Evolutionary conservation across 1,140 invertebrate species (phyloP).

Genomic region (Belonocnema kinseyi): DNA sequence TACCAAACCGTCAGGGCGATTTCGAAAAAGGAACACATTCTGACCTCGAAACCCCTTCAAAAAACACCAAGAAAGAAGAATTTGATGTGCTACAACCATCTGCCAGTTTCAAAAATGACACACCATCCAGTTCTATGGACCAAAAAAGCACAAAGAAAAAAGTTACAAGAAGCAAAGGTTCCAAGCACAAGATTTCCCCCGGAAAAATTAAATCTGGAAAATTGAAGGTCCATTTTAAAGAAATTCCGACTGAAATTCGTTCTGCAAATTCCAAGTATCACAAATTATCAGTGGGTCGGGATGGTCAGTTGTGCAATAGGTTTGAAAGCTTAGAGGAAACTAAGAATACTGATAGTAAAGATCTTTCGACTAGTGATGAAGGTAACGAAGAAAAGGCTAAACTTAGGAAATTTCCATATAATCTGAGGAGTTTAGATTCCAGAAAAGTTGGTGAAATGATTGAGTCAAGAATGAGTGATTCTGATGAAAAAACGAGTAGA

Average conservation of each 20-base stretch:
- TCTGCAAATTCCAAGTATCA: background rate
- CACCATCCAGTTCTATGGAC: background rate
- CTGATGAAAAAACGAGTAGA: background rate
- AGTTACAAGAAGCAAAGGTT: background rate
- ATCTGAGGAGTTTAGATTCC: constrained; percentile 3
- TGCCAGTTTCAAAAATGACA: background rate
- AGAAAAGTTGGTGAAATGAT: background rate
- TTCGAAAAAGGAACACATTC: background rate
- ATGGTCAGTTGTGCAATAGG: background rate
- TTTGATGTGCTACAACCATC: background rate
- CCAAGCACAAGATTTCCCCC: background rate
- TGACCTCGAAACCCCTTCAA: too few species aligned
- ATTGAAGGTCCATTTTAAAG: too few species aligned
- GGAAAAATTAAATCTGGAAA: background rate
- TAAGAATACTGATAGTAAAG: background rate
- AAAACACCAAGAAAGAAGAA: background rate
- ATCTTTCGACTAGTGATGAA: background rate
- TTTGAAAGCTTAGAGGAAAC: background rate
- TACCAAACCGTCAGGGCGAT: background rate
- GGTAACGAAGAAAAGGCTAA: background rate
- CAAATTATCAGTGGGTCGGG: background rate
- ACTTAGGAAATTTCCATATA: background rate
- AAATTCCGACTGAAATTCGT: background rate
- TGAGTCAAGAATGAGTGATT: background rate
- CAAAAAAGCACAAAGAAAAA: background rate